phyloP scores from a whole-genome alignment of 2,113 vertebrate species.

The Furnarius figulus region DNA sequence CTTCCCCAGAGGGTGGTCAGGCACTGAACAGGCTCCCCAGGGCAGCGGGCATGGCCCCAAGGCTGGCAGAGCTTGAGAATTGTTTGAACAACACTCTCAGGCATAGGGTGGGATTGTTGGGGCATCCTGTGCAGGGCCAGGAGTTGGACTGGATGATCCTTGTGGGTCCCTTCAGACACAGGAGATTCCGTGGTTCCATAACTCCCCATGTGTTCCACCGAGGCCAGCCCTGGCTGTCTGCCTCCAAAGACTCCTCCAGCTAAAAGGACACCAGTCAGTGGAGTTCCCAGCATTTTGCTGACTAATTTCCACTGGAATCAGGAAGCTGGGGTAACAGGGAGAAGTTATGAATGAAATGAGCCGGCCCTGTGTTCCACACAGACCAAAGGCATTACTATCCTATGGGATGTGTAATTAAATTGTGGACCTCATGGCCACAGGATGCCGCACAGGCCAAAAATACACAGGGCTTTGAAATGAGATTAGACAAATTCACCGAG shows the following conservation, averaged over 20 bases:
- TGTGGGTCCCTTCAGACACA: not conserved
- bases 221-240: not conserved
- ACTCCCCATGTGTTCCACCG: not conserved
- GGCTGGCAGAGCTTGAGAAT: not conserved
- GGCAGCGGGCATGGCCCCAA: accelerated
- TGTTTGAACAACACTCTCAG: accelerated
- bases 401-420: not conserved
- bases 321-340: slow-evolving; percentile 48
- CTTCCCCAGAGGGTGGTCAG: not conserved
- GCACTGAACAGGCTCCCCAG: not conserved
- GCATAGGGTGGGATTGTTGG: not conserved
- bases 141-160: accelerated
- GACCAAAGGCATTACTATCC: slow-evolving; percentile 38
- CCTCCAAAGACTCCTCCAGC: not conserved
- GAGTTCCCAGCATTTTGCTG: not conserved
- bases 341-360: slow-evolving; percentile 55
- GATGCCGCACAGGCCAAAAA: slow-evolving; percentile 7
- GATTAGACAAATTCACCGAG: slow-evolving; percentile 8
- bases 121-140: not conserved
- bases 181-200: not conserved
- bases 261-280: not conserved
- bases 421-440: slow-evolving; percentile 15
- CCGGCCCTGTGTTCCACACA: not conserved
- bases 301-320: slow-evolving; percentile 44
- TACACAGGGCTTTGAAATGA: slow-evolving; percentile 28